Base-by-base conservation (phyloP, 2,888 invertebrate genomes). In the Agrochola litura region DNA sequence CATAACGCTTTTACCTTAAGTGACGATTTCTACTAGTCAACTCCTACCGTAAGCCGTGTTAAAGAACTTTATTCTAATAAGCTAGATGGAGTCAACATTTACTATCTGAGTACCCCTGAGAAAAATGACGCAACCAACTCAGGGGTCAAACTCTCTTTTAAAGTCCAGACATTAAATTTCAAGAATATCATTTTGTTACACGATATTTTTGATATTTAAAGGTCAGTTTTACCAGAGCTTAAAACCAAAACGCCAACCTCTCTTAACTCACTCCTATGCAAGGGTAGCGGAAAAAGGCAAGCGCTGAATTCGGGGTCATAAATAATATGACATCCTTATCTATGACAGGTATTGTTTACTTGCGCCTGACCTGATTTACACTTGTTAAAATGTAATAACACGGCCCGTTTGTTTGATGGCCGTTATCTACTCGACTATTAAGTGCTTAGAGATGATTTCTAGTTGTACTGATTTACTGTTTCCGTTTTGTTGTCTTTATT, bases 221-320 rank as follows among this genome's bases (percentile, higher is more conserved):
- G 1, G 1, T 58, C 14, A 25, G 6, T 16, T 60, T 30, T 8
- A 16, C 8, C 8, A 30, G 60, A 30, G 30, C 6, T 16, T 16
- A 60, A 30, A 52, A 9, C 9, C 8, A 76, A 72, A 74, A 14
- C 77, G 83, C 75, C 0, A 16, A 0, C 30, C 43, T 25, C 86
- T 86, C 67, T 37, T 63, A n/a, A 81, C 86, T 84, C 63, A 54
- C 54, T 22, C 41, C 76, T 1, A 10, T 66, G 43, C 81, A 83
- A 84, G 85, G 82, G 80, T 78, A 83, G 84, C 89, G 91, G 90
- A 92, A 94, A 93, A 93, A 93, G 90, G 90, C 87, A 88, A 89
- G 89, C 90, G 89, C 90, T 90, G 92, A 92, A 94, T 93, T 94
- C 89, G 90, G 89, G 91, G 89, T 85, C 90, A 92, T 94, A 94